These are phyloP conservation scores for Argya squamiceps DNA, from an alignment of 2,797 vertebrate species.

Conservation along the genomic window DNA sequence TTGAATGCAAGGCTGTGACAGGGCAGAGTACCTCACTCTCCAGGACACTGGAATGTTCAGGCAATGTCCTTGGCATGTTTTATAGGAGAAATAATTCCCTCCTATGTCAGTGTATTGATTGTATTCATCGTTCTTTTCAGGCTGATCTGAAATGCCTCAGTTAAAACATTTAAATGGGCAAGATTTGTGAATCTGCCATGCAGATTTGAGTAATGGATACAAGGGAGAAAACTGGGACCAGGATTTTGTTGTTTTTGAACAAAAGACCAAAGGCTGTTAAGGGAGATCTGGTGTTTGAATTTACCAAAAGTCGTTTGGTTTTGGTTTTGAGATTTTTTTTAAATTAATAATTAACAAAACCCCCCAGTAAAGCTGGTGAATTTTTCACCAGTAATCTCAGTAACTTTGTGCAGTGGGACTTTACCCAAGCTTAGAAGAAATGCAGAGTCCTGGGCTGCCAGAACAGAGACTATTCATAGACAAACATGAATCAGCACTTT, in stretches of 20 bases:
- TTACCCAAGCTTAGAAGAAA: neutral
- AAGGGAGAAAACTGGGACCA: neutral
- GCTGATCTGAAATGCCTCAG: neutral
- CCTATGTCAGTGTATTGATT: neutral
- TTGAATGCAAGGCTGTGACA: neutral
- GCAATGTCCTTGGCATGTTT: neutral
- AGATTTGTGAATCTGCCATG: neutral
- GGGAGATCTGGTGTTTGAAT: neutral
- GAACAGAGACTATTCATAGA: neutral
- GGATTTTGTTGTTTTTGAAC: fast-evolving
- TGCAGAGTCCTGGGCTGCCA: neutral
- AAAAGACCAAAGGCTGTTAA: neutral
- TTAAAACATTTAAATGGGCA: neutral
- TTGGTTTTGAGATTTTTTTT: neutral
- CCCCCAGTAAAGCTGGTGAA: neutral
- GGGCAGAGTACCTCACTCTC: neutral
- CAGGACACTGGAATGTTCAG: neutral
- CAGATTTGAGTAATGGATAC: neutral
- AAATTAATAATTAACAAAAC: neutral
- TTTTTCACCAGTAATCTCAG: neutral
- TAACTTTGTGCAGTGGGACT: neutral
- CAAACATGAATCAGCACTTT: neutral
- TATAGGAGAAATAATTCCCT: neutral
- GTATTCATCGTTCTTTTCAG: neutral
- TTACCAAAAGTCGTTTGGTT: neutral